Percentiles rank a stretch among this genome's conserved stretches.
phyloP scores from a whole-genome alignment of 1,140 invertebrate species.

The Schmidtea mediterranea region DNA sequence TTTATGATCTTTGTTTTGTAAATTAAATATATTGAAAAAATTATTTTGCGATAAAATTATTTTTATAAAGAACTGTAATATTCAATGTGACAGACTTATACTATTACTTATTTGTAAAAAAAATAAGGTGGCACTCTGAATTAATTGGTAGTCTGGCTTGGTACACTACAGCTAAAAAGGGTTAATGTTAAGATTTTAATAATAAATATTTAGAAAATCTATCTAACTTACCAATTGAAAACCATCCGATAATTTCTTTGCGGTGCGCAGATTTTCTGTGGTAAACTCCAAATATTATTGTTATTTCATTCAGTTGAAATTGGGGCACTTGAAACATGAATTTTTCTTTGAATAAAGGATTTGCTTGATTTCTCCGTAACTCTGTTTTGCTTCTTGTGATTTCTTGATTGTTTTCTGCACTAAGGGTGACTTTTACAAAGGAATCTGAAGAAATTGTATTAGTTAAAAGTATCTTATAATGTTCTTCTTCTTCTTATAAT shows the following conservation, averaged over 20 bases:
- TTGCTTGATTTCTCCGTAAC: constrained; percentile 58
- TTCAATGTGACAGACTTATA: too few relatives aligned
- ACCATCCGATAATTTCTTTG: constrained; percentile 84
- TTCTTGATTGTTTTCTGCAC: constrained; percentile 67
- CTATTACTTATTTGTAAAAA: too few relatives aligned
- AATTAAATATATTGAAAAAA: too few relatives aligned
- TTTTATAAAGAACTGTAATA: too few relatives aligned
- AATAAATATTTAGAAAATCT: not conserved
- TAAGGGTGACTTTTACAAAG: constrained; percentile 62
- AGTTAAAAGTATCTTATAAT: too few relatives aligned
- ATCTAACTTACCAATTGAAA: constrained; percentile 39
- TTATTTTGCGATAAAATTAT: too few relatives aligned
- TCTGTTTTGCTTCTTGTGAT: constrained; percentile 67
- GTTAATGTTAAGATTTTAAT: too few relatives aligned
- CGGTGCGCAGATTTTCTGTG: constrained; percentile 65
- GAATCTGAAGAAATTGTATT: constrained; percentile 38
- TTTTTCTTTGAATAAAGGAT: constrained; percentile 75
- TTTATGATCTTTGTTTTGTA: too few relatives aligned
- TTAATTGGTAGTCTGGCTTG: too few relatives aligned
- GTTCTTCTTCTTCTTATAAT: too few relatives aligned
- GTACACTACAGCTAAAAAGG: too few relatives aligned
- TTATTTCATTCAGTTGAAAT: constrained; percentile 77
- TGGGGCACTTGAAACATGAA: constrained; percentile 81
- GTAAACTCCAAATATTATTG: constrained; percentile 68
- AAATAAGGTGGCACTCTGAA: too few relatives aligned